Percentiles rank a stretch among this genome's conserved stretches.
phyloP scores from a whole-genome alignment of 2,888 invertebrate species.

The Torymus texanus region DNA sequence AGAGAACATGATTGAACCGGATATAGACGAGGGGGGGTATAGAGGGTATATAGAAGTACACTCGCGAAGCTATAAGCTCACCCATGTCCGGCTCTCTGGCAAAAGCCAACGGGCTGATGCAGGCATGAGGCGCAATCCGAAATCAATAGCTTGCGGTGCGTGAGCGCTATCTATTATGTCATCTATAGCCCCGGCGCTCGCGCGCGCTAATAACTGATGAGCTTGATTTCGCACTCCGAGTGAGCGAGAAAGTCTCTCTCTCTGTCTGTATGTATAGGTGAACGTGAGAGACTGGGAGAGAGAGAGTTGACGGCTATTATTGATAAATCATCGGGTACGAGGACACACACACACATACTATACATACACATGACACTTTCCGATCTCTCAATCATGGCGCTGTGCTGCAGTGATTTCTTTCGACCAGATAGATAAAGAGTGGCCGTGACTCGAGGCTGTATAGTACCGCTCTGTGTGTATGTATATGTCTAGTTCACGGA shows the following conservation, averaged over 20 bases:
- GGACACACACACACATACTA: too few species aligned
- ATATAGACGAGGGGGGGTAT: not conserved
- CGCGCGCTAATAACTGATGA: conserved; percentile 41
- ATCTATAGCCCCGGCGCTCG: conserved; percentile 1
- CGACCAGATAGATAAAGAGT: too few species aligned
- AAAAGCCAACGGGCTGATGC: too few species aligned
- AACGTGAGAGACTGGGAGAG: too few species aligned
- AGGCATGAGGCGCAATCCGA: conserved; percentile 59
- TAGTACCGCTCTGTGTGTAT: too few species aligned
- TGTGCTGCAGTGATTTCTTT: too few species aligned
- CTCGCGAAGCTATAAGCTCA: too few species aligned
- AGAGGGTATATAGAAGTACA: too few species aligned
- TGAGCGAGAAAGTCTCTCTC: too few species aligned
- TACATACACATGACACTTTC: not conserved
- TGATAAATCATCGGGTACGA: conserved; percentile 16
- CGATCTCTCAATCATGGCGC: not conserved
- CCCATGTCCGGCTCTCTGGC: not conserved
- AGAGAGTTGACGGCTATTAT: conserved; percentile 8
- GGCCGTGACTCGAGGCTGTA: too few species aligned
- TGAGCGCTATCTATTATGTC: conserved; percentile 60
- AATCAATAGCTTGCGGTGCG: conserved; percentile 67
- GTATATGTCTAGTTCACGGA: too few species aligned
- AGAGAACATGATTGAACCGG: not conserved
- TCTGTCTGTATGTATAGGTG: too few species aligned
- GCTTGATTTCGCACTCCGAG: conserved; percentile 26